Evolutionary conservation across 2,797 vertebrate species (phyloP).

Genomic region (Aphelocoma californica): DNA sequence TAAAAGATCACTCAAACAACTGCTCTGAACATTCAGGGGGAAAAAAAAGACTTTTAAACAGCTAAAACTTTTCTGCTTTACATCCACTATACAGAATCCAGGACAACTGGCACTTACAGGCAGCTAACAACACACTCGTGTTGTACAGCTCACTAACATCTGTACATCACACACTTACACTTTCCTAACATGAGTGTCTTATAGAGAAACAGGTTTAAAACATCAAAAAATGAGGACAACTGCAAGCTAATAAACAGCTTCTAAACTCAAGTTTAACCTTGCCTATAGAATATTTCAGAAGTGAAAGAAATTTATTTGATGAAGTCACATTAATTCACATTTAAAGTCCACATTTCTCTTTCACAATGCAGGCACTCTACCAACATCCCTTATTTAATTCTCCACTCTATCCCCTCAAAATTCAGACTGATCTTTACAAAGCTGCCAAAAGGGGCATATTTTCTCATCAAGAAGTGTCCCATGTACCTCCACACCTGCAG

Average conservation of each 20-base stretch:
- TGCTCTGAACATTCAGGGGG: neutral
- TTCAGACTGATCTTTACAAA: neutral
- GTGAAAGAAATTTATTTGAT: neutral
- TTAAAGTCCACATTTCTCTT: neutral
- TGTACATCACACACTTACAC: neutral
- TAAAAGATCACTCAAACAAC: neutral
- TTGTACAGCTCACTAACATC: neutral
- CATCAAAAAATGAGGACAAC: neutral
- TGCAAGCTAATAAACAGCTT: neutral
- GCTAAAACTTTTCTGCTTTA: neutral
- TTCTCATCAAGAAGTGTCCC: neutral
- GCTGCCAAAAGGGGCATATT: neutral
- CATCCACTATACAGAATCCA: neutral
- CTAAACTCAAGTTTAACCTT: neutral
- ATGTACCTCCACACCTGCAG: neutral
- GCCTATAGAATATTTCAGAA: neutral
- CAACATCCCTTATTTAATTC: neutral
- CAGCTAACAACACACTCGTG: neutral
- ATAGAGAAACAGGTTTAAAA: neutral
- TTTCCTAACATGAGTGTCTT: rapidly evolving
- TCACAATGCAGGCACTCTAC: neutral
- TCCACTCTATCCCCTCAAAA: neutral
- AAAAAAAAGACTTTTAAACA: neutral
- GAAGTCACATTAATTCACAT: neutral
- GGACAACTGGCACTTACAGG: neutral